Conservation (phyloP, 2,797 vertebrate species). For the Pogoniulus pusillus region DNA sequence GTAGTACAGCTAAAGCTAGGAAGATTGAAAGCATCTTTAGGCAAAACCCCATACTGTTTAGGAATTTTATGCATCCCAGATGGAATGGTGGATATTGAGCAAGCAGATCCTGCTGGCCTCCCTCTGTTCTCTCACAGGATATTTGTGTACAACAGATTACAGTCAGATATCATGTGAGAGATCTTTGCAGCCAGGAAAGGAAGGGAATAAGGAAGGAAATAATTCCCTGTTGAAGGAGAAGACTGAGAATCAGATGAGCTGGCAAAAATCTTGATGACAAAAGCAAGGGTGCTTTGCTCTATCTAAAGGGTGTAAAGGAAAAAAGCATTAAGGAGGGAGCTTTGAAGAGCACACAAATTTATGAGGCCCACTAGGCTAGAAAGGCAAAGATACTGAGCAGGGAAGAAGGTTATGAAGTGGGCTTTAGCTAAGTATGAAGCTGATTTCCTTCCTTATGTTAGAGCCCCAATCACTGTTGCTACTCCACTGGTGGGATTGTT, state of each 20-base stretch:
- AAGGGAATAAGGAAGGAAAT: conserved; percentile 8
- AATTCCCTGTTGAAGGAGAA: not conserved
- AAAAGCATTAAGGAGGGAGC: not conserved
- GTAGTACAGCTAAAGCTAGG: not conserved
- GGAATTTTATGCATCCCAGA: conserved; percentile 45
- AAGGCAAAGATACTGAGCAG: not conserved
- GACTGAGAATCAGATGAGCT: not conserved
- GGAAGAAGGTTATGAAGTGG: not conserved
- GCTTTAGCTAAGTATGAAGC: not conserved
- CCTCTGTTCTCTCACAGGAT: not conserved
- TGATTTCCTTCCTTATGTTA: not conserved
- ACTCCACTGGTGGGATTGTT: not conserved
- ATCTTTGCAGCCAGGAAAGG: not conserved
- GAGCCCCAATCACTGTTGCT: not conserved
- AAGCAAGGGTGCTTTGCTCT: not conserved
- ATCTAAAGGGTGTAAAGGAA: not conserved
- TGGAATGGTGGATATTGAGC: conserved; percentile 28
- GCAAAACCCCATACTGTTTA: not conserved
- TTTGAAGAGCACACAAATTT: not conserved
- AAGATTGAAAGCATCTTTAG: conserved; percentile 30
- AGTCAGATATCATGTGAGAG: not conserved
- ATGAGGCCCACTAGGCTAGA: not conserved
- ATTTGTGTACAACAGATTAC: not conserved
- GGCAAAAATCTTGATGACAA: not conserved
- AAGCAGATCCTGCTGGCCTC: not conserved